Conservation (phyloP, 2,113 vertebrate species). For the Eidolon helvum region DNA sequence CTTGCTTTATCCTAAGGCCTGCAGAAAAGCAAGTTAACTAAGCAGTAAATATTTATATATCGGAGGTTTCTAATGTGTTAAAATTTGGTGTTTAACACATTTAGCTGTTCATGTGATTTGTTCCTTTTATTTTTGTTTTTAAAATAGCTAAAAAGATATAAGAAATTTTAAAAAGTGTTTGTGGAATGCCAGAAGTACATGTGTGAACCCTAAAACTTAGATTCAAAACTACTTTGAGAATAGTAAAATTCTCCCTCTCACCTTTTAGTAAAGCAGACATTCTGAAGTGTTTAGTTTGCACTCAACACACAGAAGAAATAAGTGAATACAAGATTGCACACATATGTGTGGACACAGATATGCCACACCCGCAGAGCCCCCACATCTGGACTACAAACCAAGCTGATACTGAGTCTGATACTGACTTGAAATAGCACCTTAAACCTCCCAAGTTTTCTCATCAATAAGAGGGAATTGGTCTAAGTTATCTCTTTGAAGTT, state of each 20-base stretch:
- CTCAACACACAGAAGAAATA: neutral
- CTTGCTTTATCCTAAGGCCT: neutral
- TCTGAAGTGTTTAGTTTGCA: neutral
- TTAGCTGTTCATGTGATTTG: neutral
- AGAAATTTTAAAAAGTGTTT: neutral
- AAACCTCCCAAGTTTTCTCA: neutral
- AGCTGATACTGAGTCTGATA: neutral
- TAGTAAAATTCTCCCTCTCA: neutral
- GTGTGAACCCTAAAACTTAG: neutral
- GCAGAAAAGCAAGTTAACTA: neutral
- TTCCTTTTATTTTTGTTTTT: neutral
- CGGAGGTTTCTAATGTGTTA: neutral
- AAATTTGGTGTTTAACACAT: neutral
- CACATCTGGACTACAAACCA: neutral
- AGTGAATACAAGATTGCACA: neutral
- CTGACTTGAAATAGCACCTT: neutral
- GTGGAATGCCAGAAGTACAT: neutral
- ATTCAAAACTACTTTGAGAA: neutral
- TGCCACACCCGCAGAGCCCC: neutral
- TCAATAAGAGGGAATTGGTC: neutral
- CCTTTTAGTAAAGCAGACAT: neutral
- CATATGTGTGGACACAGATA: accelerated
- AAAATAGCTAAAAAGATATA: neutral
- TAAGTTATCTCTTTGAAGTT: neutral
- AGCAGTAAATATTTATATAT: neutral